A percentile compares a stretch with the other conserved stretches of the same genome.
phyloP scores from a whole-genome alignment of 2,797 vertebrate species.

The Rhabdomys pumilio region DNA sequence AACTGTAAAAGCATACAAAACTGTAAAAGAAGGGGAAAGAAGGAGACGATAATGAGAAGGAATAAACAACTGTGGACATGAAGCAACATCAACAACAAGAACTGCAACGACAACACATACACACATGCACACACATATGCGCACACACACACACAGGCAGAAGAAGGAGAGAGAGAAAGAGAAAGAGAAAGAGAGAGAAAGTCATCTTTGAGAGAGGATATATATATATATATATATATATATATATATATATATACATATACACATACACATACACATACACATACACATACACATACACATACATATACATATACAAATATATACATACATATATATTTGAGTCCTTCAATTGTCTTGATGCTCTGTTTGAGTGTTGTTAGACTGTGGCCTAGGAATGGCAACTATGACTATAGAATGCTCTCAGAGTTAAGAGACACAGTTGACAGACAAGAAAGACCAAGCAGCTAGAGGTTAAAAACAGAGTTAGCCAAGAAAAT shows the following conservation, averaged over 20 bases:
- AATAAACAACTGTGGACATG: background rate
- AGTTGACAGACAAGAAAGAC: background rate
- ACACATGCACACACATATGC: background rate
- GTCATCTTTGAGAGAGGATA: background rate
- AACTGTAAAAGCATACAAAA: background rate
- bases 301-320: no score
- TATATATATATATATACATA: no score
- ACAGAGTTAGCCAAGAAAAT: background rate
- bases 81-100: background rate
- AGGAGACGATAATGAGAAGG: background rate
- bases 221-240: no score
- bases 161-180: background rate
- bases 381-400: background rate
- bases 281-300: no score
- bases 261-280: no score
- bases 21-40: background rate
- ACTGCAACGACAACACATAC: background rate
- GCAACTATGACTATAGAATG: background rate
- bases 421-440: background rate
- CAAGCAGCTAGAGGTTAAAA: background rate
- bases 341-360: background rate
- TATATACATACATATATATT: no score
- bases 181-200: no score
- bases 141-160: background rate
- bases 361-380: background rate